These are phyloP conservation scores for Rhabdophis nuchalis DNA, from an alignment of 2,797 vertebrate genomes.

Conservation along the genomic window DNA sequence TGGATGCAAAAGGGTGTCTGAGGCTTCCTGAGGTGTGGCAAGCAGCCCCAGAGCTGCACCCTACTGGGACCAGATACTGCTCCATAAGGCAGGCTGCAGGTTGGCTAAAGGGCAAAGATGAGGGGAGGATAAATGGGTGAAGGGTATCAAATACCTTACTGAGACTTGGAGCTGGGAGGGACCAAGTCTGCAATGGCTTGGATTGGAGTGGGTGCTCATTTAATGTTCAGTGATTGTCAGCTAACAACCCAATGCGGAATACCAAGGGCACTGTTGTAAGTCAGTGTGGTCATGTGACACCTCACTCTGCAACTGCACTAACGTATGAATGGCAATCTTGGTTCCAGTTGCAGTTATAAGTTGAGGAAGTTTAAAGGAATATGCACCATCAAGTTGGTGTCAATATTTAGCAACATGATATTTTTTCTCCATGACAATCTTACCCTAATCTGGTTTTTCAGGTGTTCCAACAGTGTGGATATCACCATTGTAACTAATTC, in stretches of 20 bases:
- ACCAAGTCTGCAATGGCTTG: background rate
- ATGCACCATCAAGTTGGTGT: background rate
- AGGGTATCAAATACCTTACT: background rate
- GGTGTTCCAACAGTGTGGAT: background rate
- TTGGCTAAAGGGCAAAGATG: background rate
- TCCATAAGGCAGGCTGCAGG: background rate
- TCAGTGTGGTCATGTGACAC: background rate
- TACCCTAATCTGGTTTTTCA: background rate
- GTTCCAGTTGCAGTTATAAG: background rate
- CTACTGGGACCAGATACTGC: background rate
- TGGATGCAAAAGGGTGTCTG: background rate
- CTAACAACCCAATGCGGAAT: background rate
- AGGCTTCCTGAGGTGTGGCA: background rate
- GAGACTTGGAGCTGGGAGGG: background rate
- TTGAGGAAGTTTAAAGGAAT: background rate
- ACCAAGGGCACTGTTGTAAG: background rate
- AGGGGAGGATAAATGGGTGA: background rate
- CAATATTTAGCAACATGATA: background rate
- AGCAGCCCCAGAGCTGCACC: background rate
- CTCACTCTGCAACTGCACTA: background rate
- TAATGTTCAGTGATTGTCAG: background rate
- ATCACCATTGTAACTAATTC: background rate
- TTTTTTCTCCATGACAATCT: background rate
- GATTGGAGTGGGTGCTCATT: background rate
- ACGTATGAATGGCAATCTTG: background rate